Evolutionary conservation across 2,113 vertebrate genomes (phyloP), one percentile per base, ranked within the genome.

Genomic region (Aythya baeri): DNA sequence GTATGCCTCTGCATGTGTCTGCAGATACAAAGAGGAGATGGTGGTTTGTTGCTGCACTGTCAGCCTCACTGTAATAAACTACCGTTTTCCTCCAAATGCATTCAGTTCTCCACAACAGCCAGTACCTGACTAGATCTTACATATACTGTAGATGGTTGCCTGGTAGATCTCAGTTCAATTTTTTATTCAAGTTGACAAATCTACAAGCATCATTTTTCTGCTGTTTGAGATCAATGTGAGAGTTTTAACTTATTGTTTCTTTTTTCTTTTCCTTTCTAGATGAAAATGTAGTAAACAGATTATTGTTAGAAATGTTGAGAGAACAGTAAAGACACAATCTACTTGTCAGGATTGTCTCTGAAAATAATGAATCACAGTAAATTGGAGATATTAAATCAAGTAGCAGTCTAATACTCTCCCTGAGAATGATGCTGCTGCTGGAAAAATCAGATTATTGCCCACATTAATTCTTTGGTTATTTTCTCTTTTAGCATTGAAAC

Each of bases 391-490:
- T 38, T 88, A 79, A 72, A 61, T 84, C 38, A 89, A 87, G 43
- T 22, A 71, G 43, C 73, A 94, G 34, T 66, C 57, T 70, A 79
- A 81, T 49, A 67, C 15, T 68, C 29, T 75, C 62, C 66, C 22
- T 68, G 34, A 88, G 6, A 11, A 81, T 55, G 73, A 43, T 59
- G 66, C 46, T 55, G 32, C 14, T 85, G 41, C 44, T 91, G 71
- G 79, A 80, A 96, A 93, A 96, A 88, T 65, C 76, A 72, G 21
- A 52, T 83, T 43, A 86, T 63, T 59, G 23, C 17, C 44, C 38
- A 61, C 54, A 75, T 54, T 54, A 78, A 63, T 91, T 88, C 79
- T 66, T 66, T 41, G 13, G 3, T 18, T 91, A 17, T 71, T 94
- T 91, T 86, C 36, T 62, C 61, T 75, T 93, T 68, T 38, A 50